Evolutionary conservation across 2,797 vertebrate species (phyloP).

Genomic region (Melanotaenia trifasciata): DNA sequence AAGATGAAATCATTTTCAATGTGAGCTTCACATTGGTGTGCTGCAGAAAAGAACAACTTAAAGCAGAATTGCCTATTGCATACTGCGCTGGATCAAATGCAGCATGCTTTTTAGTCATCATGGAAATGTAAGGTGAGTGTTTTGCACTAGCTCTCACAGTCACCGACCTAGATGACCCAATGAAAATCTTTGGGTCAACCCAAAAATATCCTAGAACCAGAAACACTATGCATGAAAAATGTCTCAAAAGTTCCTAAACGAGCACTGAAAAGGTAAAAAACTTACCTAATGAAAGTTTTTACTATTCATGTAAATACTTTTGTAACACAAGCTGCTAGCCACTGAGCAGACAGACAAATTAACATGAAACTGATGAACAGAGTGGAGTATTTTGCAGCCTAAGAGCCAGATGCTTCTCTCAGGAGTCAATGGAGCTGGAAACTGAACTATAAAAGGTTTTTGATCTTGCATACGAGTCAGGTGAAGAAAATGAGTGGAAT

Average conservation of each 20-base stretch:
- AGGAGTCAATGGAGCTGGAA: not conserved
- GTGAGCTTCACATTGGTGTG: slow-evolving; percentile 2
- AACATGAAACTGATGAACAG: not conserved
- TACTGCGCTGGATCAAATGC: not conserved
- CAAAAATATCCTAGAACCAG: not conserved
- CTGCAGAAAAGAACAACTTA: not conserved
- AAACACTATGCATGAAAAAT: not conserved
- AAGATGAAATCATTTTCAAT: slow-evolving; percentile 4
- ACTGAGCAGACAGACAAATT: not conserved
- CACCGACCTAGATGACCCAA: not conserved
- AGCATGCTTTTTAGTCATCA: not conserved
- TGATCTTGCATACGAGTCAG: not conserved
- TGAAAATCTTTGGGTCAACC: not conserved
- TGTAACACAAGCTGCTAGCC: not conserved
- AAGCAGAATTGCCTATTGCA: not conserved
- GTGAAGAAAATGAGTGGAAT: not conserved
- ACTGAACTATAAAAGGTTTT: not conserved
- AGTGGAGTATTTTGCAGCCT: not conserved
- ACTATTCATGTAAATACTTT: not conserved
- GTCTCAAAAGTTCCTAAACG: not conserved
- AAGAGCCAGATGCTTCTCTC: not conserved
- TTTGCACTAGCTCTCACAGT: not conserved
- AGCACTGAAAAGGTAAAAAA: not conserved
- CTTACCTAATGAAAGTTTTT: not conserved
- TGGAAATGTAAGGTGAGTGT: not conserved